Conservation (phyloP, 2,797 vertebrate species). For the Heteromormyrus szaboi region DNA sequence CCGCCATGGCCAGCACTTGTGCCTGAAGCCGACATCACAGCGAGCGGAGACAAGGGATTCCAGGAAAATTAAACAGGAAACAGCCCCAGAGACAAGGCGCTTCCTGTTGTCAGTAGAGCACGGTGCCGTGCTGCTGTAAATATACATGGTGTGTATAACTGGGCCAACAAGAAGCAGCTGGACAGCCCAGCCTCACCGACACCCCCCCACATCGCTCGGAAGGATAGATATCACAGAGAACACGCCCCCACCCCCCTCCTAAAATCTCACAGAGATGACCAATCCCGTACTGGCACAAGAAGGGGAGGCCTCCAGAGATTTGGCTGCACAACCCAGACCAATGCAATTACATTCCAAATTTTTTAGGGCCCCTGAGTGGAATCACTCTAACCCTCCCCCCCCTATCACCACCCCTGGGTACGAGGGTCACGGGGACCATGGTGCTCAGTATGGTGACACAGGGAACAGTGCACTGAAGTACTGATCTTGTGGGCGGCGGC, state of each 20-base stretch:
- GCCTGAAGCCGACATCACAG: slow-evolving; percentile 57
- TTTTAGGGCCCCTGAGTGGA: not conserved
- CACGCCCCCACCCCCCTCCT: not conserved
- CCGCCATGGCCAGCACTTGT: slow-evolving; percentile 84
- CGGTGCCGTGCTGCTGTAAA: not conserved
- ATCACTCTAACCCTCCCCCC: not conserved
- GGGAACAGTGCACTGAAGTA: not conserved
- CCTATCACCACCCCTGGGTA: not conserved
- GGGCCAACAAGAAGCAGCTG: not conserved
- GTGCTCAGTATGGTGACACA: not conserved
- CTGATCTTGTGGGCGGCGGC: not conserved
- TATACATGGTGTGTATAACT: not conserved
- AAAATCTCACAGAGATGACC: not conserved
- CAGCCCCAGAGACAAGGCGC: not conserved
- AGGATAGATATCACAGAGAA: not conserved
- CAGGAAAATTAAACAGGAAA: not conserved
- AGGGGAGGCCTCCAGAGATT: not conserved
- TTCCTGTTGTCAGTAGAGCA: not conserved
- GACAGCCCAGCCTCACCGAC: not conserved
- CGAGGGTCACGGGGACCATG: not conserved
- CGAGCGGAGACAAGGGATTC: not conserved
- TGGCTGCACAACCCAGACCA: not conserved
- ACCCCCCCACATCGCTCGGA: not conserved
- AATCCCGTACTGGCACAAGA: not conserved
- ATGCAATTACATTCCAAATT: not conserved